phyloP scores from a whole-genome alignment of 30 jellyfish, hydroid and myxozoan species.

The Chrysaora quinquecirrha region DNA sequence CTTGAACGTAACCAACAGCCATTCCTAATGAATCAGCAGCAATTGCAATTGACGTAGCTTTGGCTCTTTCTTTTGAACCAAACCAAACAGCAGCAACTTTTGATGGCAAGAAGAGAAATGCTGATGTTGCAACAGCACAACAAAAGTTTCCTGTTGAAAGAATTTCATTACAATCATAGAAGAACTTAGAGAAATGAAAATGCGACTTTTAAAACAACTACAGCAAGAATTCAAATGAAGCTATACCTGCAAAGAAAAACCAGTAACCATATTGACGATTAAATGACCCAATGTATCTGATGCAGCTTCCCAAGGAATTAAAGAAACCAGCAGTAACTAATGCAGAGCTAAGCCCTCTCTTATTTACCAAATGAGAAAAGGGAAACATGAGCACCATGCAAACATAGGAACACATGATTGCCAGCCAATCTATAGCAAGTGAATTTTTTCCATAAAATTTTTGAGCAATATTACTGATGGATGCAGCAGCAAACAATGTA shows the following conservation, averaged over 20 bases:
- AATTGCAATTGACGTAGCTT: conserved; percentile 78
- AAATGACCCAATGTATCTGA: conserved; percentile 59
- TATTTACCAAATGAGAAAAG: conserved; percentile 52
- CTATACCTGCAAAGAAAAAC: conserved; percentile 62
- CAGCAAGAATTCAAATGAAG: too few relatives aligned
- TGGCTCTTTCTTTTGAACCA: conserved; percentile 79
- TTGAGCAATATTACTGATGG: conserved; percentile 75
- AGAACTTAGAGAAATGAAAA: too few relatives aligned
- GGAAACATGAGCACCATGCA: conserved; percentile 73
- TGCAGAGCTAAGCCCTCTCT: conserved; percentile 60
- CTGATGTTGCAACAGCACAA: conserved; percentile 73
- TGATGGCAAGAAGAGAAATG: conserved; percentile 81
- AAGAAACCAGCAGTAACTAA: conserved; percentile 58
- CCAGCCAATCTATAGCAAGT: conserved; percentile 71
- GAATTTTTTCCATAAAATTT: conserved; percentile 50
- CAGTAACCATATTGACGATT: conserved; percentile 42
- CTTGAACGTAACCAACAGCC: conserved; percentile 61
- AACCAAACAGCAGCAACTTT: conserved; percentile 91
- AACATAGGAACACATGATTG: conserved; percentile 63
- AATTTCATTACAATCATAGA: too few relatives aligned
- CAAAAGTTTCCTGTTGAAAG: conserved; percentile 37
- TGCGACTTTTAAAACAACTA: neutral
- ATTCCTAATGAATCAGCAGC: conserved; percentile 83
- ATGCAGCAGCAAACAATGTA: conserved; percentile 73
- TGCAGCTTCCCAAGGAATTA: conserved; percentile 71